These are phyloP conservation scores for Spinus olivaceus DNA, from an alignment of 2,797 vertebrate species.

Conservation along the genomic window DNA sequence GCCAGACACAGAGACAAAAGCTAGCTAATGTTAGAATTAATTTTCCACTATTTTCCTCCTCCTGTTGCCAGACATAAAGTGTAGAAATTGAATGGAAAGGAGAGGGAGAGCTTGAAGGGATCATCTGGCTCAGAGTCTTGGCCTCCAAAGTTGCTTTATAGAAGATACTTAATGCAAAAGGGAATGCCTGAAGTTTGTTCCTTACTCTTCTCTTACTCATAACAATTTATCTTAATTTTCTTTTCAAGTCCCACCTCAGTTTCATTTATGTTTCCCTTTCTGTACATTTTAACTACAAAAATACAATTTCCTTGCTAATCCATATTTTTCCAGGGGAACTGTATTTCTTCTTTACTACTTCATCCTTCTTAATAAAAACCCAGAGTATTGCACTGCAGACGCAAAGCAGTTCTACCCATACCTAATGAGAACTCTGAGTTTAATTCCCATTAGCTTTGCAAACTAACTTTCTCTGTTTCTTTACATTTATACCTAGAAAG, in stretches of 20 bases:
- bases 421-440: not conserved
- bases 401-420: not conserved
- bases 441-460: not conserved
- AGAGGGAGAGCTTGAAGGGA: not conserved
- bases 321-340: not conserved
- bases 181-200: not conserved
- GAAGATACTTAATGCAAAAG: not conserved
- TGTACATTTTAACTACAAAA: not conserved
- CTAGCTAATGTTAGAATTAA: conserved; percentile 33
- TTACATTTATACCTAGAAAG: not conserved
- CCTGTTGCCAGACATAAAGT: not conserved
- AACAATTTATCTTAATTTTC: not conserved
- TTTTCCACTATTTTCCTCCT: conserved; percentile 32
- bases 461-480: not conserved
- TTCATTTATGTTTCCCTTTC: not conserved
- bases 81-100: conserved; percentile 14
- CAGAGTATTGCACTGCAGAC: not conserved
- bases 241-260: not conserved
- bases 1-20: conserved; percentile 28
- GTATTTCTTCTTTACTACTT: not conserved
- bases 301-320: not conserved
- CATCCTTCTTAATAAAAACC: not conserved
- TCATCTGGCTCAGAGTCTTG: conserved; percentile 28
- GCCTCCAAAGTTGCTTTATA: not conserved
- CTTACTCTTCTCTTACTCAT: not conserved